Conservation (phyloP, 2,888 invertebrate genomes). For the Alviniconcha strummeri region DNA sequence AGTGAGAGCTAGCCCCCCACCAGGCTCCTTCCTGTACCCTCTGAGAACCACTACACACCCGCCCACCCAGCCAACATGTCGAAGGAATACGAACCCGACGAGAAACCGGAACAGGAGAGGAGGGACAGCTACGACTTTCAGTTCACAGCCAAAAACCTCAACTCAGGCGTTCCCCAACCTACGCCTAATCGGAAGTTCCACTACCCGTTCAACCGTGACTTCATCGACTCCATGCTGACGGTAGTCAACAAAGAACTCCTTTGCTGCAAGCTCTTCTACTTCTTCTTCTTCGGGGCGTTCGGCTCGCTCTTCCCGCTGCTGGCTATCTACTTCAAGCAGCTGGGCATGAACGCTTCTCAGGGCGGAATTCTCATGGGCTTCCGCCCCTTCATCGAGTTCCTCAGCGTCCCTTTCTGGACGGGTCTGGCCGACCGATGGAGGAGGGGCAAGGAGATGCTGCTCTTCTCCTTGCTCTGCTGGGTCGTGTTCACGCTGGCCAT, state of each 20-base stretch:
- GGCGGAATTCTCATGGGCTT: constrained; percentile 91
- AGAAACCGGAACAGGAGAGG: constrained; percentile 38
- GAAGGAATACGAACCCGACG: constrained; percentile 45
- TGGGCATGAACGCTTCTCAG: constrained; percentile 98
- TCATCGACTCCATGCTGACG: constrained; percentile 62
- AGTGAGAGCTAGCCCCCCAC: no score
- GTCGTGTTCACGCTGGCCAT: constrained; percentile 96
- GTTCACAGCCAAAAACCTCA: constrained; percentile 40
- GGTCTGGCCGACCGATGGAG: constrained; percentile 89
- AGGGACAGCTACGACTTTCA: constrained; percentile 35
- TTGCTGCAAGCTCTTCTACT: constrained; percentile 97
- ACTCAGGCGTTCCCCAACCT: constrained; percentile 15
- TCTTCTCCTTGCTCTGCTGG: constrained; percentile 95
- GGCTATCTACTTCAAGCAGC: constrained; percentile 99
- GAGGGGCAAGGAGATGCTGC: constrained; percentile 81
- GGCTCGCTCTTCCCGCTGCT: constrained; percentile 98
- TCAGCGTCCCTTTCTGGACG: constrained; percentile 98
- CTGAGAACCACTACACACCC: not conserved
- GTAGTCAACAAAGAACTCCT: constrained; percentile 77
- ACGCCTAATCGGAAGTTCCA: constrained; percentile 14
- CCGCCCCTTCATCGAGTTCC: constrained; percentile 96
- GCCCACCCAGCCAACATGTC: constrained; percentile 34
- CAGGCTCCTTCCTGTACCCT: no score
- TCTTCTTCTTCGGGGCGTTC: constrained; percentile 99
- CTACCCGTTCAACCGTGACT: constrained; percentile 50